phyloP scores from a whole-genome alignment of 2,797 vertebrate genomes.

The Schizopygopsis pylzovi region DNA sequence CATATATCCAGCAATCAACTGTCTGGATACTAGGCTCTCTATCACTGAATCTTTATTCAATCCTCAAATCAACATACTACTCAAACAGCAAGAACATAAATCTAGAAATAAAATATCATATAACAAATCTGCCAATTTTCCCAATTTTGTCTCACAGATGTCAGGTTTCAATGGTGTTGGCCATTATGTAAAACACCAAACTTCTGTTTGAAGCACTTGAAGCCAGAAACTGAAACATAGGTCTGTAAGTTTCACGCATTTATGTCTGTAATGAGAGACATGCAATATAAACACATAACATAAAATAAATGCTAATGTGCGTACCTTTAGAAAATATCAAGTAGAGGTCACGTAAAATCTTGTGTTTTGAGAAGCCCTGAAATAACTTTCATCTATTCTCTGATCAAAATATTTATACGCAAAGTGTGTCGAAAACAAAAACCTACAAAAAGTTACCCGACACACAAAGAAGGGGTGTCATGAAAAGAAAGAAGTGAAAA shows the following conservation, averaged over 20 bases:
- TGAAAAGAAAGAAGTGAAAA: constrained; percentile 63
- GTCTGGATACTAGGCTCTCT: constrained; percentile 44
- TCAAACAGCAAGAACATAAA: neutral
- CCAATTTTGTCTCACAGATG: constrained; percentile 15
- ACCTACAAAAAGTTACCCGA: constrained; percentile 70
- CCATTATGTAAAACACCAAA: neutral
- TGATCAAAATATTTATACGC: constrained; percentile 67
- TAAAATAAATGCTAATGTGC: neutral
- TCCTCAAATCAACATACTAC: constrained; percentile 38
- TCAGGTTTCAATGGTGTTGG: neutral
- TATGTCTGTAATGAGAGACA: neutral
- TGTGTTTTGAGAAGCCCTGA: neutral
- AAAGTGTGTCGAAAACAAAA: constrained; percentile 71
- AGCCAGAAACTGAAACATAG: neutral
- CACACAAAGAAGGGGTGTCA: constrained; percentile 74
- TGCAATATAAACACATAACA: neutral
- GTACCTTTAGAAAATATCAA: neutral
- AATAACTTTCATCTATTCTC: constrained; percentile 20
- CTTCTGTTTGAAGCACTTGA: neutral
- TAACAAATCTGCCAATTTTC: neutral
- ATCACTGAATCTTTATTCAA: constrained; percentile 56
- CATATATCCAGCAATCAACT: constrained; percentile 61
- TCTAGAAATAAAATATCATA: neutral
- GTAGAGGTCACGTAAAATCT: neutral
- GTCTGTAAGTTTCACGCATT: neutral